These are phyloP conservation scores for Eupithecia exiguata DNA, from an alignment of 2,888 invertebrate genomes.

Conservation along the genomic window DNA sequence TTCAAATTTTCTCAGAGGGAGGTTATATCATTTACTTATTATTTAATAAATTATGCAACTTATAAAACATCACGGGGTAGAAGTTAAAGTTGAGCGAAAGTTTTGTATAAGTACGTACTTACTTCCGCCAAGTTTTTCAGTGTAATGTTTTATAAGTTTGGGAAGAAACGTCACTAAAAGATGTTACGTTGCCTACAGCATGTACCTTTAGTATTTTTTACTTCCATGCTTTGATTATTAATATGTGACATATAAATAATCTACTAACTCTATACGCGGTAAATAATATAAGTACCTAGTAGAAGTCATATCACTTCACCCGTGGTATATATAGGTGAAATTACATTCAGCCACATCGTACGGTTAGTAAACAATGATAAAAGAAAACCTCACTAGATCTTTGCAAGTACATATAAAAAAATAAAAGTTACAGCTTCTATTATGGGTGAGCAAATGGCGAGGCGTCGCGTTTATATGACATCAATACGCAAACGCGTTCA, in stretches of 20 bases:
- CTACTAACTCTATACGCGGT: background rate
- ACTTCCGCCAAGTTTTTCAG: background rate
- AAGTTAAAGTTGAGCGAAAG: background rate
- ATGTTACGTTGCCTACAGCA: background rate
- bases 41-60: background rate
- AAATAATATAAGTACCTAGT: background rate
- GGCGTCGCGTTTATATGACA: conserved; percentile 53
- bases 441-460: background rate
- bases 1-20: background rate
- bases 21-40: background rate
- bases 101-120: background rate
- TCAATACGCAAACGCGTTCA: conserved; percentile 57
- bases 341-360: background rate
- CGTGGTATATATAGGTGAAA: background rate
- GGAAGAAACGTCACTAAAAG: background rate
- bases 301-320: background rate
- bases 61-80: background rate
- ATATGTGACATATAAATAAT: no score
- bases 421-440: background rate
- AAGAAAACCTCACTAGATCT: no score
- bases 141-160: background rate
- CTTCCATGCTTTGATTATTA: background rate
- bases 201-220: background rate
- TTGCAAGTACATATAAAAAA: background rate
- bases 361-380: background rate